phyloP scores from a whole-genome alignment of 2,113 vertebrate genomes.

The Microcebus griseorufus region DNA sequence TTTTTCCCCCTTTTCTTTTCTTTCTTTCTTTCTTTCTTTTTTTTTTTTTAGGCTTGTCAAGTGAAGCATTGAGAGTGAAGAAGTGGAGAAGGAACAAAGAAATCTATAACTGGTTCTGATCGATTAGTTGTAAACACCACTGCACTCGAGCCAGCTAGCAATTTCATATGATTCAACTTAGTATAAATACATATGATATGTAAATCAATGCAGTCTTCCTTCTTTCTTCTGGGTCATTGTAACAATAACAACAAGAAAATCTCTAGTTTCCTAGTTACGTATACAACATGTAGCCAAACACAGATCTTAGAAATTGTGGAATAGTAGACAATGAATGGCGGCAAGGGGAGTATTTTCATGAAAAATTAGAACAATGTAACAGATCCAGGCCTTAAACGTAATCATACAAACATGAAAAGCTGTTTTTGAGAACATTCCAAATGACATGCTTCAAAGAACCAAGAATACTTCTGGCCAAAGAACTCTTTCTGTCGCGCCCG shows the following conservation, averaged over 20 bases:
- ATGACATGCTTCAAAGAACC: constrained; percentile 27
- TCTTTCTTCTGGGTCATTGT: neutral
- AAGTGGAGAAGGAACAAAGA: no score
- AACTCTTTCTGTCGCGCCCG: no score
- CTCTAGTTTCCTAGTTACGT: neutral
- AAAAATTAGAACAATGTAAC: constrained; percentile 50
- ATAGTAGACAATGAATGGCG: neutral
- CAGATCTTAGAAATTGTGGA: neutral
- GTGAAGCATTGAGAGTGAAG: no score
- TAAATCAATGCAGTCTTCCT: neutral
- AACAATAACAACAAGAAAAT: neutral
- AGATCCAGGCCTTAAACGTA: constrained; percentile 27
- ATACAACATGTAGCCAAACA: neutral
- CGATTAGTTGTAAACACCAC: no score
- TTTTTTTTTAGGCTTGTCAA: no score
- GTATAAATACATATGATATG: neutral
- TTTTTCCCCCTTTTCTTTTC: no score
- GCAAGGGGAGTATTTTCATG: neutral
- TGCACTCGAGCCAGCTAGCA: no score
- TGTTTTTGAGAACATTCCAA: constrained; percentile 23
- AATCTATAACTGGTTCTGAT: no score
- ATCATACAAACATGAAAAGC: constrained; percentile 56
- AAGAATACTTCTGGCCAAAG: neutral
- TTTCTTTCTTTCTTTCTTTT: no score
- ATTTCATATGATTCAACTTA: neutral